Base-by-base conservation (phyloP, 2,888 invertebrate genomes). In the Coelinius sp. region DNA sequence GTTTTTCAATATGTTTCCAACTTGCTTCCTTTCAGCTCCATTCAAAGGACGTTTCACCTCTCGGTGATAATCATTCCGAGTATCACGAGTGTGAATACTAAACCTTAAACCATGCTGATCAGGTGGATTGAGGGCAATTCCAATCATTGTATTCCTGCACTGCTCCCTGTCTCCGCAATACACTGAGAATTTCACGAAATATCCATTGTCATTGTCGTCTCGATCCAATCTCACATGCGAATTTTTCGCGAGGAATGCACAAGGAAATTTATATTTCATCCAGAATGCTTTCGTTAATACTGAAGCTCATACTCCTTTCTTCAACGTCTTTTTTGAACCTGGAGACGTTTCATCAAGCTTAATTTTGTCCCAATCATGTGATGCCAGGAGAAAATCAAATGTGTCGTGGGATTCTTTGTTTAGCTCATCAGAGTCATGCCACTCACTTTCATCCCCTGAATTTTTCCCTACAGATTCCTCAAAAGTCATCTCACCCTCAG, bases 161-260 rank as follows among this genome's bases (percentile, higher is more conserved):
- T 53, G 0, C 22, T 22, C 53, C 2, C 5, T 22, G 41, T 41
- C 41, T 24, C 10, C 0, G 7, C 53, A 53, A 25, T 53, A 53
- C 1, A 12, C 24, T 1, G 1, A 1, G n/a, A 53, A 24, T 53
- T 53, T 53, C n/a, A 24, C 3, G 17, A 65, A 71, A 66, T 65
- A 65, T 14, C 31, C 66, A 10, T 66, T 12, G 10, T 41, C 31
- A 2, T 49, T 5, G 24, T 2, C 20, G 12, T 38, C 10, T 22
- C 12, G 24, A 52, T 41, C 38, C 24, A 38, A 14, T 14, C 56
- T 14, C 10, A 71, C 46, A 65, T 71, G 17, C 6, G 56, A 56
- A 46, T 46, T 65, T 12, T 53, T 71, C 53, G 17, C 70, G 10
- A 71, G 4, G 27, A 71, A 71, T 22, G 66, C 70, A 56, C 70